phyloP scores from a whole-genome alignment of 2,797 vertebrate species.

The Anas capensis region DNA sequence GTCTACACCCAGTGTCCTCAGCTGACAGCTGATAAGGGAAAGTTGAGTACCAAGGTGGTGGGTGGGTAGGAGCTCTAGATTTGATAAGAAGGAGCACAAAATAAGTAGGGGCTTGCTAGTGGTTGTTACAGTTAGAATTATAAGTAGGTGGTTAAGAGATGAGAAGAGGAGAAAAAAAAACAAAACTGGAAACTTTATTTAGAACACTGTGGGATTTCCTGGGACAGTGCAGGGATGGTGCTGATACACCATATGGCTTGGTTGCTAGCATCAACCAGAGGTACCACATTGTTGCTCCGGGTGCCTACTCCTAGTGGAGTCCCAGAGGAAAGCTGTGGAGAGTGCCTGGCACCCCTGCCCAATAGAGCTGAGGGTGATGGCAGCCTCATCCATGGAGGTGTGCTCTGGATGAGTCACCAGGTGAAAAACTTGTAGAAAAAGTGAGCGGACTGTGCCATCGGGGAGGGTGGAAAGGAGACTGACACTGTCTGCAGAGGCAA shows the following conservation, averaged over 20 bases:
- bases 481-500: neutral
- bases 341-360: neutral
- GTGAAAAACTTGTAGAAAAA: neutral
- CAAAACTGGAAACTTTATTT: neutral
- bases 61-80: neutral
- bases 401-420: neutral
- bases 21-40: neutral
- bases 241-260: neutral
- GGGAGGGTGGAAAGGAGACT: neutral
- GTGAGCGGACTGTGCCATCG: neutral
- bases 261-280: neutral
- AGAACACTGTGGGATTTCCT: neutral
- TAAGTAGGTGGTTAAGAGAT: neutral
- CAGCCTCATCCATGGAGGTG: no score
- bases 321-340: neutral
- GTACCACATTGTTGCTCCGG: neutral
- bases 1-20: neutral
- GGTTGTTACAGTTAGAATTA: neutral
- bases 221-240: neutral
- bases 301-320: neutral
- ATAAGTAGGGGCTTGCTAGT: neutral
- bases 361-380: no score
- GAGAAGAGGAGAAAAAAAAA: neutral
- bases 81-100: neutral
- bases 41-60: neutral